These are phyloP conservation scores for Sisor rabdophorus DNA, from an alignment of 2,113 vertebrate species.

Conservation along the genomic window DNA sequence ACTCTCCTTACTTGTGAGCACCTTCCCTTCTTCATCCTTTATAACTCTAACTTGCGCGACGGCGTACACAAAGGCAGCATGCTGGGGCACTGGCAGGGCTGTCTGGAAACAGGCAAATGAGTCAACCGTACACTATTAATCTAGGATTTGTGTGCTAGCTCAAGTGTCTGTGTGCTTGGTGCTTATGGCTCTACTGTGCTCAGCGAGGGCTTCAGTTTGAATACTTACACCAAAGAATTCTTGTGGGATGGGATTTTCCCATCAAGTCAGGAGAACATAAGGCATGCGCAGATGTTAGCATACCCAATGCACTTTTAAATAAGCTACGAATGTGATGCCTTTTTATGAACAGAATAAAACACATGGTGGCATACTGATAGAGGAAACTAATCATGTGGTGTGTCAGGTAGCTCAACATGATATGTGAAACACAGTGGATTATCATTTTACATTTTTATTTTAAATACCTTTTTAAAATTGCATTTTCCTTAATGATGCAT, in stretches of 20 bases:
- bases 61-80: slow-evolving; percentile 24
- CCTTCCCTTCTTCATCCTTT: no score
- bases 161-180: slow-evolving; percentile 24
- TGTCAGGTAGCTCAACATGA: background rate
- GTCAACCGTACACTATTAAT: slow-evolving; percentile 32
- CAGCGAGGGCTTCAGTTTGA: slow-evolving; percentile 29
- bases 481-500: no score
- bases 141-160: slow-evolving; percentile 22
- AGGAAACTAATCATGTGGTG: no score
- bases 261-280: slow-evolving; percentile 28
- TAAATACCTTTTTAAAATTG: background rate
- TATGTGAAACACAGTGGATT: no score
- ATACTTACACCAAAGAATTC: slow-evolving; percentile 31
- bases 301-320: background rate
- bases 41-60: no score
- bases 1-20: no score
- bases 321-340: no score
- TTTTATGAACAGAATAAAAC: background rate
- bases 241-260: slow-evolving; percentile 12
- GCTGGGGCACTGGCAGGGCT: slow-evolving; percentile 13
- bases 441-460: background rate
- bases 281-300: background rate
- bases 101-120: slow-evolving; percentile 31
- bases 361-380: background rate
- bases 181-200: slow-evolving; percentile 33